Conservation (phyloP, 64 coral and sea anemone species). For the Cladopsammia gracilis region DNA sequence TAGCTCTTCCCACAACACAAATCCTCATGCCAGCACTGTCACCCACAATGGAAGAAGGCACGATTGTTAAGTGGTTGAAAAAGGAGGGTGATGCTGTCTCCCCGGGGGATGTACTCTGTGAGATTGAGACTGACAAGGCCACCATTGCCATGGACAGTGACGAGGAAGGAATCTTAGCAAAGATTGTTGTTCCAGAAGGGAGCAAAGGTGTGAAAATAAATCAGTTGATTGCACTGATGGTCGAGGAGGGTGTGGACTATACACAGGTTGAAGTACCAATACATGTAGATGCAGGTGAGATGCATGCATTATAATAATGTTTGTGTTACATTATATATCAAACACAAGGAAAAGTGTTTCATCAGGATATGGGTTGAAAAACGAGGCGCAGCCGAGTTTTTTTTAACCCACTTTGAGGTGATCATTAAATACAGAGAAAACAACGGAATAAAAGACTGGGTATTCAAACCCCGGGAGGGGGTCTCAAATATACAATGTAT, state of each 20-base stretch:
- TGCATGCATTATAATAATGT: neutral
- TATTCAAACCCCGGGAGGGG: too few relatives aligned
- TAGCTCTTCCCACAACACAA: conserved; percentile 78
- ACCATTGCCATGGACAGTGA: conserved; percentile 90
- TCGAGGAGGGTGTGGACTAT: conserved; percentile 83
- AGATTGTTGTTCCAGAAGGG: conserved; percentile 84
- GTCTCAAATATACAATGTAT: too few relatives aligned
- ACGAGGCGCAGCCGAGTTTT: too few relatives aligned
- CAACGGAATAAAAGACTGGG: too few relatives aligned
- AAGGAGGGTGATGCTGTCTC: conserved; percentile 77
- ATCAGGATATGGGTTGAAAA: too few relatives aligned
- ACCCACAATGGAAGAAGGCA: conserved; percentile 95
- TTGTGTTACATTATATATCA: neutral
- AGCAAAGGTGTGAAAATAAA: conserved; percentile 81
- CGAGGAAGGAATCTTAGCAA: conserved; percentile 89
- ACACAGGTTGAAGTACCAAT: conserved; percentile 82
- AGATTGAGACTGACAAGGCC: conserved; percentile 97
- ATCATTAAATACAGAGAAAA: too few relatives aligned
- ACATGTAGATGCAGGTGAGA: neutral
- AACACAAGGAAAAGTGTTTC: too few relatives aligned
- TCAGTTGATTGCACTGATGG: conserved; percentile 88
- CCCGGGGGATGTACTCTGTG: conserved; percentile 87
- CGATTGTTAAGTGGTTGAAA: conserved; percentile 89
- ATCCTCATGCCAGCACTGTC: conserved; percentile 91
- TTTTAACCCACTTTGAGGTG: too few relatives aligned